These are phyloP conservation scores for Dysidea cf. avara DNA, from an alignment of 37 sponge, comb jelly and placozoan species.

Conservation along the genomic window DNA sequence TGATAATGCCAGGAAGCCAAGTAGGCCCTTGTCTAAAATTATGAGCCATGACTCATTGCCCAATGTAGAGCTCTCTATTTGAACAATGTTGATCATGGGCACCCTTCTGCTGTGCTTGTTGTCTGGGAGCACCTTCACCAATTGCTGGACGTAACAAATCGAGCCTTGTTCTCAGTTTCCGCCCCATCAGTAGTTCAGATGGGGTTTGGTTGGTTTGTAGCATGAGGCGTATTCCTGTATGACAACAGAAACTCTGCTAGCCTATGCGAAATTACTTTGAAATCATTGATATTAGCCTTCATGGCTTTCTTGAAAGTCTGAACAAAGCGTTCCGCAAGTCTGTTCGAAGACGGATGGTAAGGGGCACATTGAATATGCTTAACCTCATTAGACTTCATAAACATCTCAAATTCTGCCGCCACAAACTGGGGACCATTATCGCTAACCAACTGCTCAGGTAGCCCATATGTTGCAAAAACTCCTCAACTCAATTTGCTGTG, in stretches of 20 bases:
- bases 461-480: slow-evolving; percentile 26
- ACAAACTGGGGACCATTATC: slow-evolving; percentile 44
- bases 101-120: slow-evolving; percentile 21
- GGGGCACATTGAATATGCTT: too few relatives aligned
- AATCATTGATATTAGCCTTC: not conserved
- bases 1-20: slow-evolving; percentile 19
- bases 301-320: slow-evolving; percentile 6
- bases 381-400: slow-evolving; percentile 23
- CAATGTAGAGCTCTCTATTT: slow-evolving; percentile 7
- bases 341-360: slow-evolving; percentile 39
- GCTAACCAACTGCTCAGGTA: too few relatives aligned
- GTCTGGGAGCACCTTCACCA: not conserved
- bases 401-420: slow-evolving; percentile 8
- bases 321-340: slow-evolving; percentile 13
- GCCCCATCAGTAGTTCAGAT: slow-evolving; percentile 14
- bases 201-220: too few relatives aligned
- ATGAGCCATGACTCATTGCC: slow-evolving; percentile 24
- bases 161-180: slow-evolving; percentile 6
- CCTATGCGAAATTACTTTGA: not conserved
- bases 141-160: slow-evolving; percentile 18
- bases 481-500: slow-evolving; percentile 2
- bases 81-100: slow-evolving; percentile 7
- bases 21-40: slow-evolving; percentile 21
- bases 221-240: not conserved
- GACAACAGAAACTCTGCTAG: not conserved